Evolutionary conservation across 2,113 vertebrate genomes (phyloP), one percentile per base, ranked within the genome.

Genomic region (Craseonycteris thonglongyai): DNA sequence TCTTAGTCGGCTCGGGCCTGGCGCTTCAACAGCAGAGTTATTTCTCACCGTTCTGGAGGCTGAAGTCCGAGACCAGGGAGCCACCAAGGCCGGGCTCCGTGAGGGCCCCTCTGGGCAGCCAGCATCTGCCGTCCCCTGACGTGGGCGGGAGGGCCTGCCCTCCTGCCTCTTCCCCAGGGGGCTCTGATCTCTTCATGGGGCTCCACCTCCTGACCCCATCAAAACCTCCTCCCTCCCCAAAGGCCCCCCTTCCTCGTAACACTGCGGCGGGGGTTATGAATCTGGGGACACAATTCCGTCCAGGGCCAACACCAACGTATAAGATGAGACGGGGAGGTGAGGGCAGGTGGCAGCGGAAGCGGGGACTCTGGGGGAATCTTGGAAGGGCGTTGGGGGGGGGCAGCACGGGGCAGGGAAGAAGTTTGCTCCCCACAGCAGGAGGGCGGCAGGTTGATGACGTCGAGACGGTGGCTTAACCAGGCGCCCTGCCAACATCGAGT

Each of bases 211-310:
- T 2, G 18, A 21, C n/a, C 30, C 59, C 76, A 30, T 2, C 8
- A 10, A 45, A 75, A 42, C 35, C 9, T 14, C 5, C 12, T 68
- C 56, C 3, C 38, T 30, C 54, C 74, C 47, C 35, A 49, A 35
- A 84, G 40, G 19, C 21, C 8, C 30, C 35, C 42, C 24, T 42
- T 63, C 19, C 42, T 40, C 24, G 42, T 7, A 7, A 38, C 69
- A 10, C 6, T 33, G 0, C 45, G 2, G 0, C 24, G 33, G 14
- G 6, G 18, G 15, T 12, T 8, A 21, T 35, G 12, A 21, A 10
- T 35, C 19, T 3, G 28, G 22, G 7, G 66, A 14, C 51, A 28
- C n/a, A 19, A 2, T 35, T 38, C 61, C 18, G 51, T 15, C 30
- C 63, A 12, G 1, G 24, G 79, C 14, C 28, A 21, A 28, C 7